Evolutionary conservation across 1,140 invertebrate genomes (phyloP), one percentile per base, ranked within the genome.

Genomic region (Wiebesia pumilae): DNA sequence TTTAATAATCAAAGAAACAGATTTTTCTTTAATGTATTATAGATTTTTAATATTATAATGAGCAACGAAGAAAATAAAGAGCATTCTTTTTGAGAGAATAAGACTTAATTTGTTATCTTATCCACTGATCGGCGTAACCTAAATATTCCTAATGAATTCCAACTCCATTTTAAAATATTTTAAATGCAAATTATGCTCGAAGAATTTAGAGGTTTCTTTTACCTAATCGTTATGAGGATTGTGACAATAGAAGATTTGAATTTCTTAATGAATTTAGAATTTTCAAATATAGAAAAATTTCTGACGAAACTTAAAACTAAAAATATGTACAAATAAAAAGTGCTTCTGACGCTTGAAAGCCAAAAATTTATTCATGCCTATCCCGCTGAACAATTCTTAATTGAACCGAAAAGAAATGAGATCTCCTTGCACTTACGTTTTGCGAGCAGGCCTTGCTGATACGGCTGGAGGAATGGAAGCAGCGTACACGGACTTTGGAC

Each of bases 371-470:
- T 84, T 67, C 24, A 81, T 83, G 81, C 81, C 81, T 81, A 83
- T 80, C 81, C 75, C 77, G 65, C 81, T 84, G 80, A 83, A 71
- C 77, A 78, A 83, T 78, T 79, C 38, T 67, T 86, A 78, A 87
- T 83, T 75, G 33, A 87, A 71, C 58, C 51, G n/a, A 58, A 86
- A 81, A 86, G 79, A 82, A 51, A 84, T 84, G 54, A 84, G 83
- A 40, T 84, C 86, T 87, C 79, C 86, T 84, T 89, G 90, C 88
- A 90, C 89, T 90, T 90, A 95, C 86, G 87, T 89, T 87, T 95
- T 94, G 95, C 94, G 95, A 95, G 95, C 96, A 97, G 96, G 96
- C 96, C 93, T 94, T 95, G 92, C 95, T 94, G 93, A 92, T 93
- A 93, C 94, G 94, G 93, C 94, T 95, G 93, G 95, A 96, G 93